These are phyloP conservation scores for Mormyrus hasselquistii DNA, from an alignment of 2,797 vertebrate species.

Conservation along the genomic window DNA sequence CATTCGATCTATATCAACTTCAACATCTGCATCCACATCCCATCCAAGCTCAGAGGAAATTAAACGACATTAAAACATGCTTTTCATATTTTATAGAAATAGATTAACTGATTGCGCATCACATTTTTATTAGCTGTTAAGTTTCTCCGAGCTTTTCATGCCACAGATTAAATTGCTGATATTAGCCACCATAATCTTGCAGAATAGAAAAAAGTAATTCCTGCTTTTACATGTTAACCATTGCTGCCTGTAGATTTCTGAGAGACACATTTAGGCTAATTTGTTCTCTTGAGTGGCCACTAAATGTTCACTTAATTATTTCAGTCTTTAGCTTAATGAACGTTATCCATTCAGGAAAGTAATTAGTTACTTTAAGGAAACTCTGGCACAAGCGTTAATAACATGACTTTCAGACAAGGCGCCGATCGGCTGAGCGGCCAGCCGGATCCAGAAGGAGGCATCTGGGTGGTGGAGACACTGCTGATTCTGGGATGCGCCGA, in stretches of 20 bases:
- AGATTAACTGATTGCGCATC: neutral
- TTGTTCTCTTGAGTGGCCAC: constrained; percentile 9
- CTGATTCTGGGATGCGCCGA: neutral
- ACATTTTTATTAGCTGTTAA: constrained; percentile 8
- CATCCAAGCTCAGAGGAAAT: neutral
- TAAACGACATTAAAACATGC: neutral
- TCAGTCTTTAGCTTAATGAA: constrained; percentile 10
- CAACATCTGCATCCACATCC: neutral
- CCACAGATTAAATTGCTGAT: neutral
- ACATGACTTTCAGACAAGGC: neutral
- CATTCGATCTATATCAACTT: neutral
- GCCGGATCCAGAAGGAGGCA: neutral
- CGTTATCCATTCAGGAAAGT: constrained; percentile 2
- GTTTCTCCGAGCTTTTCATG: neutral
- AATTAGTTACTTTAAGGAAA: constrained; percentile 9
- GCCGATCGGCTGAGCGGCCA: neutral
- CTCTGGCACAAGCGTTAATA: neutral
- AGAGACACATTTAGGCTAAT: constrained; percentile 8
- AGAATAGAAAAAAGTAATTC: neutral
- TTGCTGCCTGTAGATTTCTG: neutral
- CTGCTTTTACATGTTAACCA: constrained; percentile 1
- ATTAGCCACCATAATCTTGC: neutral
- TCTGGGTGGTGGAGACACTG: neutral
- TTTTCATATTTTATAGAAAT: neutral
- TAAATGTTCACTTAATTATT: constrained; percentile 10